Conservation (phyloP, 2,113 vertebrate genomes). For the human region GRCh38 chr2:198221001-198221500, state of each 20-base stretch:
- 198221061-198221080: not conserved
- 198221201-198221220: not conserved
- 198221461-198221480: not conserved
- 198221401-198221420: not conserved
- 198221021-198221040: not conserved
- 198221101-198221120: accelerated
- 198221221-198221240: not conserved
- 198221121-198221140: not conserved
- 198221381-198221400: not conserved
- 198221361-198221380: conserved; percentile 7
- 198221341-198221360: not conserved
- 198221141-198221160: not conserved
- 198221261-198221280: conserved; percentile 53
- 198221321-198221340: not conserved
- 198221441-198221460: not conserved
- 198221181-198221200: not conserved
- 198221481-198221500: not conserved
- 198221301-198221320: not conserved
- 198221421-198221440: not conserved
- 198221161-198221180: not conserved
- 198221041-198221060: not conserved
- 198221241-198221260: conserved; percentile 12
- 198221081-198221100: not conserved
- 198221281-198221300: not conserved
- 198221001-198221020: conserved; percentile 4